Conservation (phyloP, 2,113 vertebrate genomes). For the Rallus limicola region DNA sequence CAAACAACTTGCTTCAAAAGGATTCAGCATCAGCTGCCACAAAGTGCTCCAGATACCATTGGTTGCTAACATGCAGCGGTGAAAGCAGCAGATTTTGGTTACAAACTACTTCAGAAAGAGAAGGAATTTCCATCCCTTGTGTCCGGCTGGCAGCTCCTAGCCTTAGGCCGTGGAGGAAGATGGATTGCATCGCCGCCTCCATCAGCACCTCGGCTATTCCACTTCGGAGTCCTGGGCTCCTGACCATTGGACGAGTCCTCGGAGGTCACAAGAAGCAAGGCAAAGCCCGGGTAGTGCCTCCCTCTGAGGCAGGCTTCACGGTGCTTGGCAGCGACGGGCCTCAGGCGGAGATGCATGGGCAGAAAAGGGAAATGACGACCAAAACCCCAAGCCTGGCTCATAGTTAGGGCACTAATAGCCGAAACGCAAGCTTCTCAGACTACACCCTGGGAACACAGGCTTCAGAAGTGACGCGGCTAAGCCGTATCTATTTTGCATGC, state of each 20-base stretch:
- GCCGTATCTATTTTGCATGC: background rate
- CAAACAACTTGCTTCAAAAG: background rate
- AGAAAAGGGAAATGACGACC: background rate
- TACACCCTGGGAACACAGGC: background rate
- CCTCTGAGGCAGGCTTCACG: background rate
- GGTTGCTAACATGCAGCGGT: rapidly evolving
- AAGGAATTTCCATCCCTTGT: rapidly evolving
- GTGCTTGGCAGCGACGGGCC: background rate
- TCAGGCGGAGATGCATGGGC: background rate
- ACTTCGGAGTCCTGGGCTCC: background rate
- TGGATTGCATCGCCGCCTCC: rapidly evolving
- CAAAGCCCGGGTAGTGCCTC: background rate
- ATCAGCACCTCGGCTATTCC: rapidly evolving
- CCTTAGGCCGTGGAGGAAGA: background rate
- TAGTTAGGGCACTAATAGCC: background rate
- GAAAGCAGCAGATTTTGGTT: background rate
- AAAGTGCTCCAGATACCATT: background rate
- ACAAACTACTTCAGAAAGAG: background rate
- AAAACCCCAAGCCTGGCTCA: background rate
- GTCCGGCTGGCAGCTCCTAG: background rate
- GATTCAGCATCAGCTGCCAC: background rate
- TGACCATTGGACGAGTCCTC: rapidly evolving
- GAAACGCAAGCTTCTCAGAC: background rate
- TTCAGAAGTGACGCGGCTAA: background rate
- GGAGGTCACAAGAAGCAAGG: rapidly evolving